Evolutionary conservation across 2,888 invertebrate genomes (phyloP), one percentile per base, ranked within the genome.

Genomic region (Ichneumoninae sp.): DNA sequence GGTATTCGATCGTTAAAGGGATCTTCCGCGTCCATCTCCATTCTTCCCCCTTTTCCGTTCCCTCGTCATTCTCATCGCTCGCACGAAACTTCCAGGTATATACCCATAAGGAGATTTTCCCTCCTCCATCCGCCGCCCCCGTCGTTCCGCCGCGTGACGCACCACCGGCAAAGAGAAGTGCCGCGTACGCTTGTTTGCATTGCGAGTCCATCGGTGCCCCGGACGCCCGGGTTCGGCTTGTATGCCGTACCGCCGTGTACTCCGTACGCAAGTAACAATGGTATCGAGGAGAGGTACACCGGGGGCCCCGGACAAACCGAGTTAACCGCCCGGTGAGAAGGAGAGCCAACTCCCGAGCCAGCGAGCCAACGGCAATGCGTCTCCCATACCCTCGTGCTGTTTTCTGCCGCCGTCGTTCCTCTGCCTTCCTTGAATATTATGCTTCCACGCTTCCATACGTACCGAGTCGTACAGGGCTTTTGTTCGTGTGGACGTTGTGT

Each of bases 301-400:
- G 16, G 62, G 13, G 60, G 62, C n/a, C 44, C 72, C 47, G 77
- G 74, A 84, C 74, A 84, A 86, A 82, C 78, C 69, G 82, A 81
- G 78, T 80, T 77, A 80, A 80, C 76, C 68, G 76, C 26, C 26
- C 57, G 54, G 57, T 44, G 30, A 33, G 33, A 76, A 75, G 70
- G 52, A 40, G 47, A 50, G 65, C 33, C 8, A 30, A 40, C 33
- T 36, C 66, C 52, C 36, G 22, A 16, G 52, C 47, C 57, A 52
- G 54, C 40, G 40, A 68, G 3, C 33, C 71, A 57, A 57, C 69
- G 66, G 78, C 86, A 78, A 50, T 78, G 77, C 76, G 81, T 81
- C 82, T 84, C 72, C 76, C 62, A 66, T 33, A 33, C 60, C 79
- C 79, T 71, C 70, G 60, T 54, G 70, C 22, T 66, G 78, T 77